phyloP scores from a whole-genome alignment of 2,797 vertebrate genomes.

The Pangasius larnaudii region DNA sequence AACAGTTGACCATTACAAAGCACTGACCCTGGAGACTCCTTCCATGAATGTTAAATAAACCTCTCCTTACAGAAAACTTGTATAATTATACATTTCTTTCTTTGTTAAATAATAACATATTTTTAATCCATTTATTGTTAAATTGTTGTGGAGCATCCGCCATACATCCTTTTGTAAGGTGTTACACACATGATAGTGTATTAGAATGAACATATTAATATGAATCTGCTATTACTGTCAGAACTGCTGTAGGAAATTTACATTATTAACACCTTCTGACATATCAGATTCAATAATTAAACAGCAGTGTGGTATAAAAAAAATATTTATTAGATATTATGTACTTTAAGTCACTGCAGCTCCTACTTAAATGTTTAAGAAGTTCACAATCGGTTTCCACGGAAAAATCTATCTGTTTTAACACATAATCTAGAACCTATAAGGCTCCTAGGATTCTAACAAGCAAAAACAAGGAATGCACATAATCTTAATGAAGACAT shows the following conservation, averaged over 20 bases:
- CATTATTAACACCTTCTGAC: neutral
- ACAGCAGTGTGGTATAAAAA: neutral
- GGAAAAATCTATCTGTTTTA: neutral
- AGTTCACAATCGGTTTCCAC: neutral
- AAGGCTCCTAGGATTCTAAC: neutral
- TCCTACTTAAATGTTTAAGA: neutral
- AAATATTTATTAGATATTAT: neutral
- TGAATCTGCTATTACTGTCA: neutral
- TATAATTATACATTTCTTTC: no score
- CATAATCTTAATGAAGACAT: neutral
- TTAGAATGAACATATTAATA: neutral
- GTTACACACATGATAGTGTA: no score
- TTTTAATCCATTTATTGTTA: neutral
- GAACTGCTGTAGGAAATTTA: neutral
- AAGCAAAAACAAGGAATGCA: neutral
- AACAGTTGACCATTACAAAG: no score
- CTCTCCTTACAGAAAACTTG: no score
- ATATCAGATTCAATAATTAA: neutral
- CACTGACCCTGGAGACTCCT: no score
- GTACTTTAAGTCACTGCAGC: neutral
- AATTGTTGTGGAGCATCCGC: neutral
- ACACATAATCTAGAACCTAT: neutral
- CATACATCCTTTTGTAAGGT: neutral
- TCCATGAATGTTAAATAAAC: no score
- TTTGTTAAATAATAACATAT: no score